Evolutionary conservation across 2,888 invertebrate species (phyloP).

Genomic region (Drosophila nr. fundita): DNA sequence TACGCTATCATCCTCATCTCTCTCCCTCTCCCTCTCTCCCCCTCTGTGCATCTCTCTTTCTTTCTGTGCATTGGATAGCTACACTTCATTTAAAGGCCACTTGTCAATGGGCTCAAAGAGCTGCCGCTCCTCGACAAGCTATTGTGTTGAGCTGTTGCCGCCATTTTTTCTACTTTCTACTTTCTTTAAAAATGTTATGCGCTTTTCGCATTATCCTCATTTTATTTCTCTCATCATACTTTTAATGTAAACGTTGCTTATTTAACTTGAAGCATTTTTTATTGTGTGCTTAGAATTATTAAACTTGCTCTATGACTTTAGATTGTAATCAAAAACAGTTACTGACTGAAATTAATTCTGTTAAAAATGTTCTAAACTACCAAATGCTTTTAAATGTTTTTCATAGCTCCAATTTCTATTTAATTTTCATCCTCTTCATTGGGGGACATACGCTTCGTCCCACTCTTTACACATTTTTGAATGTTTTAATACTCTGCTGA

Average conservation of each 20-base stretch:
- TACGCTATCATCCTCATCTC: slow-evolving; percentile 20
- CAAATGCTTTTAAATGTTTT: background rate
- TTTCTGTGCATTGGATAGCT: slow-evolving; percentile 19
- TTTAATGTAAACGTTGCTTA: slow-evolving; percentile 45
- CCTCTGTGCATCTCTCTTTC: background rate
- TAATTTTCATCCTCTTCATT: background rate
- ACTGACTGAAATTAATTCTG: no score
- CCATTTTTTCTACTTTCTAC: slow-evolving; percentile 10
- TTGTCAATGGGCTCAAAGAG: slow-evolving; percentile 63
- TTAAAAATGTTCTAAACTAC: background rate
- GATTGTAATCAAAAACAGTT: background rate
- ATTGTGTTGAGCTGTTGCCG: slow-evolving; percentile 44
- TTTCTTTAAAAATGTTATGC: slow-evolving; percentile 23
- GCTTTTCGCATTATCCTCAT: slow-evolving; percentile 45
- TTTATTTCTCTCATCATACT: slow-evolving; percentile 43
- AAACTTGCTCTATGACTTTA: background rate
- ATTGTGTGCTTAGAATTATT: background rate
- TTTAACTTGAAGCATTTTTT: slow-evolving; percentile 36
- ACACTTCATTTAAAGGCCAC: slow-evolving; percentile 76
- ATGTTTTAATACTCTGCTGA: background rate
- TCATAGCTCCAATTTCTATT: background rate
- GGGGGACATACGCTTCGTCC: background rate
- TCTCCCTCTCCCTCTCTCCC: background rate
- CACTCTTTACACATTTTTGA: background rate
- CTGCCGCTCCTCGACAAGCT: slow-evolving; percentile 15